Percentiles rank a stretch among this genome's conserved stretches.
Conservation (phyloP, 2,888 invertebrate species). For the Junonia oenone region DNA sequence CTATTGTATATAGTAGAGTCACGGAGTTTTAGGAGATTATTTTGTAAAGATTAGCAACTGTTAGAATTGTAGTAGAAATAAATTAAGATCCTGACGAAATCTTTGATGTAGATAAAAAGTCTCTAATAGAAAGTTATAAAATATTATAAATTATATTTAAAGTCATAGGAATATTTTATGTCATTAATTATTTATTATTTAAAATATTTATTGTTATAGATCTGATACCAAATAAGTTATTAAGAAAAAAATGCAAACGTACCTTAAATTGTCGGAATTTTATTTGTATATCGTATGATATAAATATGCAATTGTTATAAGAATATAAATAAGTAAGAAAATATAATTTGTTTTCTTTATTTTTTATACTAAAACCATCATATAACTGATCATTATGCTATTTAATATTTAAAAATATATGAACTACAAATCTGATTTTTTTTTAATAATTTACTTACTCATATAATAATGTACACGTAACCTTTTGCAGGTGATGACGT, state of each 20-base stretch:
- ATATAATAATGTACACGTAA: slow-evolving; percentile 2
- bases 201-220: background rate
- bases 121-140: background rate
- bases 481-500: slow-evolving; percentile 26
- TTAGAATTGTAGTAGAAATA: background rate
- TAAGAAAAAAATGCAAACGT: background rate
- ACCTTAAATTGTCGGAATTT: background rate
- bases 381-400: background rate
- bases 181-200: background rate
- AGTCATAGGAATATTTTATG: background rate
- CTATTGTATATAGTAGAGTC: no score
- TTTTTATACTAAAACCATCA: background rate
- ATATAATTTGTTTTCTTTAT: background rate
- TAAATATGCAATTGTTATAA: background rate
- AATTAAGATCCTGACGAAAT: background rate
- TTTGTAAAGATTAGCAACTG: no score
- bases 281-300: background rate
- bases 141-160: background rate
- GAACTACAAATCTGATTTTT: background rate
- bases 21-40: no score
- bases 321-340: background rate
- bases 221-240: background rate
- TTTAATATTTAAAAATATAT: no score
- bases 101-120: background rate
- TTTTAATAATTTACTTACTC: background rate